Evolutionary conservation across 1,140 invertebrate species (phyloP).

Genomic region (Drosophila auraria): DNA sequence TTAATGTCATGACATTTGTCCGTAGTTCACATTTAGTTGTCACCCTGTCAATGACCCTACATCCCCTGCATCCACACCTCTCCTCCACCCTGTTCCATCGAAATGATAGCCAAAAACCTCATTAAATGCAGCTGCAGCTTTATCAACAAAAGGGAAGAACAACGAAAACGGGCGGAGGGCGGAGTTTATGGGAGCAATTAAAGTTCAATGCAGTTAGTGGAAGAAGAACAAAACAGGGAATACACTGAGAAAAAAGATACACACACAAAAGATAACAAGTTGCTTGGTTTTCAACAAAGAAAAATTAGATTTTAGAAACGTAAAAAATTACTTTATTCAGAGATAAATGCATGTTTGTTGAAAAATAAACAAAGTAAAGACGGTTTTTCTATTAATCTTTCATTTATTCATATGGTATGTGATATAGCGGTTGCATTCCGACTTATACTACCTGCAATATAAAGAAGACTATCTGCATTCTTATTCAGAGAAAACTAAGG

Average conservation of each 20-base stretch:
- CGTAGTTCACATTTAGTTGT: slow-evolving; percentile 62
- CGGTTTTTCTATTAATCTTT: no score
- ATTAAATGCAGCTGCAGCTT: slow-evolving; percentile 72
- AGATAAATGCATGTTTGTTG: no score
- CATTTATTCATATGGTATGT: no score
- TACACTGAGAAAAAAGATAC: slow-evolving; percentile 7
- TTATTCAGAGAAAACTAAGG: no score
- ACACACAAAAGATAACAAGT: neutral
- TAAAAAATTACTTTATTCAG: no score
- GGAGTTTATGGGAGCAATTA: slow-evolving; percentile 65
- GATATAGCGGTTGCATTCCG: no score
- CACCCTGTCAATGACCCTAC: slow-evolving; percentile 48
- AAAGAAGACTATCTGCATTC: no score
- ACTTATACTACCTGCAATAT: no score
- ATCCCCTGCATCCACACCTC: neutral
- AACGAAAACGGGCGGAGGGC: slow-evolving; percentile 7
- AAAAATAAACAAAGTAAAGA: no score
- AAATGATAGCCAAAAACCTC: slow-evolving; percentile 52
- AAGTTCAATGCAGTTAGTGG: slow-evolving; percentile 61
- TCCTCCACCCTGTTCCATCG: neutral
- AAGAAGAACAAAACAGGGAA: slow-evolving; percentile 5
- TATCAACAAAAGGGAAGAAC: slow-evolving; percentile 42
- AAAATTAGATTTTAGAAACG: no score
- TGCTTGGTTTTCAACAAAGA: no score
- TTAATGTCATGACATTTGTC: slow-evolving; percentile 43